phyloP scores from a whole-genome alignment of 2,888 invertebrate species.

The Rhagonycha fulva region DNA sequence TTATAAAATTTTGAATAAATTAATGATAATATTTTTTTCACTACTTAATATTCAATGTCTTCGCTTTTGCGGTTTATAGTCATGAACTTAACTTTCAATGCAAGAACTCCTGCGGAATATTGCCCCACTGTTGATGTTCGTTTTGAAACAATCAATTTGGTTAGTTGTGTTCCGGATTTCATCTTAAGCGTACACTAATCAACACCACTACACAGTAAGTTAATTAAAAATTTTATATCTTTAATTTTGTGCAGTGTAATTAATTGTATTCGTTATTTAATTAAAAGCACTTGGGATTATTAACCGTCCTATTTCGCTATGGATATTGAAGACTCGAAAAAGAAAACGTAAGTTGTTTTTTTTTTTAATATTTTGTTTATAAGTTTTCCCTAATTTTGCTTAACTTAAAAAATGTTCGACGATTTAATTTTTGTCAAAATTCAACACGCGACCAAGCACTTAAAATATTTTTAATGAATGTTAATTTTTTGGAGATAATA shows the following conservation, averaged over 20 bases:
- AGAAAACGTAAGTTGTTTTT: not conserved
- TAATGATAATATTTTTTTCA: not conserved
- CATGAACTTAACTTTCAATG: conserved; percentile 17
- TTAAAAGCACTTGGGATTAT: not conserved
- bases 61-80: conserved; percentile 13
- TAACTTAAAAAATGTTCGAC: not conserved
- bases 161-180: conserved; percentile 17
- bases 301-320: not conserved
- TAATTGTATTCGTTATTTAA: not conserved
- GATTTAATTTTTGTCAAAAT: not conserved
- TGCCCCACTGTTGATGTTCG: conserved; percentile 14
- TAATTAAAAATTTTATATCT: not conserved
- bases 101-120: not conserved
- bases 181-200: conserved; percentile 13
- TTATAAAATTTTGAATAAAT: not conserved
- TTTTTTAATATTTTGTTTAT: not conserved
- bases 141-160: conserved; percentile 13
- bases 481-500: not conserved
- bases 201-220: not conserved
- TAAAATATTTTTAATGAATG: not conserved
- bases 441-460: not conserved
- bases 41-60: conserved; percentile 17
- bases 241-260: not conserved
- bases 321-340: not conserved
- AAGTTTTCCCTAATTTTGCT: not conserved